Conservation (phyloP, 2,113 vertebrate species). For the Hippocampus zosterae region DNA sequence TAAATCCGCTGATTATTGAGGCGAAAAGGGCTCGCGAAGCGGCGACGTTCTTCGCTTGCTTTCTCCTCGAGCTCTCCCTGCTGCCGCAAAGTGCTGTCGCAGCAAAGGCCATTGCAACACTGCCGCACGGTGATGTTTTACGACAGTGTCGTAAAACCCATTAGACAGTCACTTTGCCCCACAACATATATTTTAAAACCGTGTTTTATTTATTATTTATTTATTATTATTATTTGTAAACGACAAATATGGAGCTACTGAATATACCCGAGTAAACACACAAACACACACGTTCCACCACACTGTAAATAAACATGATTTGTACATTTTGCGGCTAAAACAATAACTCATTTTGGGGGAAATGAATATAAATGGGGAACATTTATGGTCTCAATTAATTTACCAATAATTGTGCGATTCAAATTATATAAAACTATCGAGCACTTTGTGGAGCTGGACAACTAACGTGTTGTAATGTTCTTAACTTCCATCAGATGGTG, state of each 20-base stretch:
- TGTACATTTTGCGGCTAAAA: too few relatives aligned
- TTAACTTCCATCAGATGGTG: constrained; percentile 23
- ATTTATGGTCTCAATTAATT: too few relatives aligned
- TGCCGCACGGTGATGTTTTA: constrained; percentile 56
- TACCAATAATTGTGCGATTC: not conserved
- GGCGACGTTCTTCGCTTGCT: constrained; percentile 54
- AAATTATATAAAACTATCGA: not conserved
- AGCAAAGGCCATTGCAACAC: constrained; percentile 66
- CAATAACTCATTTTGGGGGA: too few relatives aligned
- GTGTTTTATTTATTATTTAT: not conserved
- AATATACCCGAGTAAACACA: too few relatives aligned
- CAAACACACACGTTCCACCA: too few relatives aligned
- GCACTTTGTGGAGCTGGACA: not conserved
- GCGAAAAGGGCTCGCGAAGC: constrained; percentile 34
- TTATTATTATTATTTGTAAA: not conserved
- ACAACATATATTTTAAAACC: not conserved
- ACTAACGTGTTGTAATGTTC: not conserved
- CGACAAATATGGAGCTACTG: not conserved
- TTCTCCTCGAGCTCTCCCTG: constrained; percentile 67
- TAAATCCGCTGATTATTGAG: constrained; percentile 38
- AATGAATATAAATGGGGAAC: too few relatives aligned
- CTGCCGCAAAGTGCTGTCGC: constrained; percentile 69
- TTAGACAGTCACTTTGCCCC: not conserved
- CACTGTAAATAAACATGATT: too few relatives aligned
- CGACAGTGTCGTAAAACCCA: constrained; percentile 54